Percentiles rank a stretch among this genome's conserved stretches.
phyloP scores from a whole-genome alignment of 2,797 vertebrate genomes.

The Melanotaenia trifasciata region DNA sequence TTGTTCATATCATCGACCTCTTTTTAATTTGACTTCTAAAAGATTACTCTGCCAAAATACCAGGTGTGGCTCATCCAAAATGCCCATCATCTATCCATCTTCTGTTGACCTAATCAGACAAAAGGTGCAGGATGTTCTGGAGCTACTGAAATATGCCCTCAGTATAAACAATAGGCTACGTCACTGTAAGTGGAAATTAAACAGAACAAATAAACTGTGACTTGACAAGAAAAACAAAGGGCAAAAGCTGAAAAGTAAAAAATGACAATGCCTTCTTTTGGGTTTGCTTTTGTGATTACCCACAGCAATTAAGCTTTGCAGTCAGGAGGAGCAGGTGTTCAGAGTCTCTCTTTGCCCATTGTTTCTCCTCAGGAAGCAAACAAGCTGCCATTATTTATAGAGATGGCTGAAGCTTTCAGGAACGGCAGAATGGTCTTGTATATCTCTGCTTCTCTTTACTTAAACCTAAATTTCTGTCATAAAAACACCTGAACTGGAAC shows the following conservation, averaged over 20 bases:
- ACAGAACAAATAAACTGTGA: background rate
- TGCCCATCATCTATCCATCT: background rate
- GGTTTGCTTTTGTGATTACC: conserved; percentile 2
- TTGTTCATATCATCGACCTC: background rate
- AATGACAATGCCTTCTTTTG: background rate
- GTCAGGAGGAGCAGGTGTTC: background rate
- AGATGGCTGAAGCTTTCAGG: background rate
- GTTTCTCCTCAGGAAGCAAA: background rate
- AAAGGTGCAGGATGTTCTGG: background rate
- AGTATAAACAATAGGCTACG: background rate
- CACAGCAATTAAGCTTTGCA: background rate
- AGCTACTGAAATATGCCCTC: background rate
- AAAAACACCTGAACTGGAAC: background rate
- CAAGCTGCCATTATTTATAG: background rate
- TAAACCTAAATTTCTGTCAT: background rate
- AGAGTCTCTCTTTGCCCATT: background rate
- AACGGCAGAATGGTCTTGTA: background rate
- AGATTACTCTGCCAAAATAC: background rate
- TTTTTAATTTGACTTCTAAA: background rate
- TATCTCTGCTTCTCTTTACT: background rate
- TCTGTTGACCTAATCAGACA: background rate
- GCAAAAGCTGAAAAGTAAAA: background rate
- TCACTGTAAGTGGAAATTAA: background rate
- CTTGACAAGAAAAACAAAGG: background rate
- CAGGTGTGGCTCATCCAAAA: background rate